phyloP scores from a whole-genome alignment of 2,888 invertebrate genomes.

The Gasteruption jaculator region DNA sequence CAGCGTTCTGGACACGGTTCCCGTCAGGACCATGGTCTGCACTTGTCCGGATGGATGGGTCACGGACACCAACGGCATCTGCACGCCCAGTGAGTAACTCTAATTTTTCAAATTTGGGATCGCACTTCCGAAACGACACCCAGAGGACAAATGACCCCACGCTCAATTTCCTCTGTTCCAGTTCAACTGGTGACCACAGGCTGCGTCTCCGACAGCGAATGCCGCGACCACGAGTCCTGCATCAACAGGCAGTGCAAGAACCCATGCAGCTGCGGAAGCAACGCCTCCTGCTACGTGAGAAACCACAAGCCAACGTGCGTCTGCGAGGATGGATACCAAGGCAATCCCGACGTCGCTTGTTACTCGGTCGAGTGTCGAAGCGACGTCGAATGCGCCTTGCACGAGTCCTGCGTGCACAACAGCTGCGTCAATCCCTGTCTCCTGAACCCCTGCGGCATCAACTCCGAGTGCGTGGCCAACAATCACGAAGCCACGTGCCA shows the following conservation, averaged over 20 bases:
- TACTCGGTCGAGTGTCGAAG: constrained; percentile 76
- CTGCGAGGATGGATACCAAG: constrained; percentile 78
- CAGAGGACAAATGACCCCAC: too few relatives aligned
- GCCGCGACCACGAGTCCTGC: constrained; percentile 74
- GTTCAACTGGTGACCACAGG: constrained; percentile 56
- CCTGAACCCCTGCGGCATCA: constrained; percentile 74
- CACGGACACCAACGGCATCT: constrained; percentile 74
- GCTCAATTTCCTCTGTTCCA: constrained; percentile 49
- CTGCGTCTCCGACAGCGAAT: constrained; percentile 77
- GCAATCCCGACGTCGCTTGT: constrained; percentile 80
- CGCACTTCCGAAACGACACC: too few relatives aligned
- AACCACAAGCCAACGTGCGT: constrained; percentile 85
- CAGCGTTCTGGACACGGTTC: constrained; percentile 78
- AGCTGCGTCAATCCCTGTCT: constrained; percentile 85
- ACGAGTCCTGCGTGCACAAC: constrained; percentile 79
- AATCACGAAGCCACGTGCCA: constrained; percentile 73
- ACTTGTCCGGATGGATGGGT: constrained; percentile 83
- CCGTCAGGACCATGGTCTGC: constrained; percentile 83
- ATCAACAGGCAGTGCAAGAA: constrained; percentile 81
- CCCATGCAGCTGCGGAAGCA: constrained; percentile 83
- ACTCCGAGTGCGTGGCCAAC: constrained; percentile 76
- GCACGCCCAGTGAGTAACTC: constrained; percentile 58
- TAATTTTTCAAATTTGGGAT: background rate
- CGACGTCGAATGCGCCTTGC: constrained; percentile 78
- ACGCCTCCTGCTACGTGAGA: constrained; percentile 76